phyloP scores from a whole-genome alignment of 2,888 invertebrate genomes.

The Drosophila nigricruria region DNA sequence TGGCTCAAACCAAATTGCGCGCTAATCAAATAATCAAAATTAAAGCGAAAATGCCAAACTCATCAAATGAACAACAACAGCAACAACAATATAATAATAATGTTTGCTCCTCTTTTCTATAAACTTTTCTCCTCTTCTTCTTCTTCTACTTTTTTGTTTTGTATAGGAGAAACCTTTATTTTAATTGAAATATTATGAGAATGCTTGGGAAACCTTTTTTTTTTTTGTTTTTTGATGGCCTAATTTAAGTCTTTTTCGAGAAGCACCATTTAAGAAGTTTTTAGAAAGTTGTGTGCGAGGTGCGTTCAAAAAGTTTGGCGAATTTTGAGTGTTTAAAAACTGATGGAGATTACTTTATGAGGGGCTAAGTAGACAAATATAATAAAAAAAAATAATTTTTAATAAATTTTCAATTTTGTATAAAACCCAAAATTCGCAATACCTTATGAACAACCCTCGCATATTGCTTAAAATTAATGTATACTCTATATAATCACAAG shows the following conservation, averaged over 20 bases:
- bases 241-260: background rate
- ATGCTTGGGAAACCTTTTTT: background rate
- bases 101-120: background rate
- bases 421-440: too few species aligned
- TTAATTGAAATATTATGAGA: conserved; percentile 10
- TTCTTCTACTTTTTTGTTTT: background rate
- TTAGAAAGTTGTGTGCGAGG: background rate
- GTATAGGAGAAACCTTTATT: conserved; percentile 2
- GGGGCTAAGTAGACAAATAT: too few species aligned
- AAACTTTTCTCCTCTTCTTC: background rate
- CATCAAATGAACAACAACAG: background rate
- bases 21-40: conserved; percentile 53
- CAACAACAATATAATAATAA: background rate
- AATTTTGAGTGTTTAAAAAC: too few species aligned
- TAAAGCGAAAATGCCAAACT: conserved; percentile 18
- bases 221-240: background rate
- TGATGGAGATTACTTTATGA: too few species aligned
- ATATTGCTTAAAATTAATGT: too few species aligned
- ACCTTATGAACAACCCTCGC: too few species aligned
- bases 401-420: too few species aligned
- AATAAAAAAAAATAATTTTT: too few species aligned
- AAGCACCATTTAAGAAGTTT: background rate
- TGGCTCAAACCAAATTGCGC: conserved; percentile 39
- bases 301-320: background rate
- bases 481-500: too few species aligned